These are phyloP conservation scores for Sycobia sp. DNA, from an alignment of 1,140 invertebrate species.

Conservation along the genomic window DNA sequence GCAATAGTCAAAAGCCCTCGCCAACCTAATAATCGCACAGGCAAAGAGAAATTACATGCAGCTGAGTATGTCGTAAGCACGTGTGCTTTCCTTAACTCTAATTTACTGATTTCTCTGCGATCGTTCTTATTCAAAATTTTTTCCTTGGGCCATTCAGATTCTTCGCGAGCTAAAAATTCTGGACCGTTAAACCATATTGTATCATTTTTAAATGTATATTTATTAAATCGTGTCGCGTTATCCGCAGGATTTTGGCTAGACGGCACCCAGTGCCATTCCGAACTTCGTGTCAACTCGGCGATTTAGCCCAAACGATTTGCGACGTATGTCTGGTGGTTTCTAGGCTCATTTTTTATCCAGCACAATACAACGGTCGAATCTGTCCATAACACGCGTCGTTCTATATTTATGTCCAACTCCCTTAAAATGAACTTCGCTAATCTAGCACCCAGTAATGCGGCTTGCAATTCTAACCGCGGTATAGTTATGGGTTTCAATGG, in stretches of 20 bases:
- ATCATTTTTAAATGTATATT: neutral
- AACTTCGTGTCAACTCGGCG: too few species aligned
- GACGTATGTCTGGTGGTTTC: neutral
- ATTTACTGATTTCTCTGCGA: neutral
- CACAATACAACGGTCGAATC: neutral
- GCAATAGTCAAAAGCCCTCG: neutral
- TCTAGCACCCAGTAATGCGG: neutral
- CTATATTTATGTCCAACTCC: neutral
- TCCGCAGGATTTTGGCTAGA: conserved; percentile 4
- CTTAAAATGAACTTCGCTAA: neutral
- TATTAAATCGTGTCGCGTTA: conserved; percentile 5
- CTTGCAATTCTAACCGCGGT: neutral
- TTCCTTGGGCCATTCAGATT: neutral
- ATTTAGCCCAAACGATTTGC: too few species aligned
- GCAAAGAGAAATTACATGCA: neutral
- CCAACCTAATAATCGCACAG: neutral
- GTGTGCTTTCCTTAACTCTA: neutral
- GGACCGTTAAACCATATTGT: neutral
- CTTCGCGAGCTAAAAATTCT: neutral
- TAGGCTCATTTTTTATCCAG: neutral
- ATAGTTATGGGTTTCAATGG: neutral
- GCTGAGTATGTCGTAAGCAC: neutral
- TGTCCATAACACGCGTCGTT: neutral
- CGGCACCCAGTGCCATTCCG: conserved; percentile 19
- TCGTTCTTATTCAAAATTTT: neutral